These are phyloP conservation scores for Phortica magna DNA, from an alignment of 2,888 invertebrate species.

Conservation along the genomic window DNA sequence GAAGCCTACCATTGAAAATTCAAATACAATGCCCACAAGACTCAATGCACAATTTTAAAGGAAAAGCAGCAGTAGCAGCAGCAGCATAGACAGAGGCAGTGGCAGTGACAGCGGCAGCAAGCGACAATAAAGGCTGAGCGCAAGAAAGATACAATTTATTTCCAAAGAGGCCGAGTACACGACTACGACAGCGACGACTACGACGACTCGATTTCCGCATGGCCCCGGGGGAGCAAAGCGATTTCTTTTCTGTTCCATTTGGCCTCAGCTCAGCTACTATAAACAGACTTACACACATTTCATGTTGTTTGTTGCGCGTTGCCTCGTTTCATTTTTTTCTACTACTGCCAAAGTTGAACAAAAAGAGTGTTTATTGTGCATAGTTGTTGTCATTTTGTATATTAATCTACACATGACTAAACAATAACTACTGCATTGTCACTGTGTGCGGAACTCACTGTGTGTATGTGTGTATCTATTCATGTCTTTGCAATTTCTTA, in stretches of 20 bases:
- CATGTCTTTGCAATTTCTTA: constrained; percentile 25
- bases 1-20: constrained; percentile 4
- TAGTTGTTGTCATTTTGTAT: constrained; percentile 28
- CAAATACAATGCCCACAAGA: constrained; percentile 8
- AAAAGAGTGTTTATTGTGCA: constrained; percentile 25
- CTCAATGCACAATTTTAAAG: neutral
- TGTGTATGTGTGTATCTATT: neutral
- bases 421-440: constrained; percentile 34
- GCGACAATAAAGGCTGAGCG: neutral
- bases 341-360: neutral
- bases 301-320: neutral
- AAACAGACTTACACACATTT: neutral
- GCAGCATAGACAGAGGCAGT: neutral
- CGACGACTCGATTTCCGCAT: constrained; percentile 31
- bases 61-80: constrained; percentile 2
- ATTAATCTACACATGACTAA: constrained; percentile 35
- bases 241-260: constrained; percentile 31
- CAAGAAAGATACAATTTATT: constrained; percentile 15
- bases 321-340: neutral
- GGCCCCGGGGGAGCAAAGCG: constrained; percentile 31
- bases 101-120: neutral
- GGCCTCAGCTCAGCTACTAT: constrained; percentile 19
- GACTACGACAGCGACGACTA: constrained; percentile 14
- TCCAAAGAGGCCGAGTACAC: neutral
- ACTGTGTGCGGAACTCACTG: neutral